Evolutionary conservation across 2,113 vertebrate genomes (phyloP).

Genomic region (Clinocottus analis): DNA sequence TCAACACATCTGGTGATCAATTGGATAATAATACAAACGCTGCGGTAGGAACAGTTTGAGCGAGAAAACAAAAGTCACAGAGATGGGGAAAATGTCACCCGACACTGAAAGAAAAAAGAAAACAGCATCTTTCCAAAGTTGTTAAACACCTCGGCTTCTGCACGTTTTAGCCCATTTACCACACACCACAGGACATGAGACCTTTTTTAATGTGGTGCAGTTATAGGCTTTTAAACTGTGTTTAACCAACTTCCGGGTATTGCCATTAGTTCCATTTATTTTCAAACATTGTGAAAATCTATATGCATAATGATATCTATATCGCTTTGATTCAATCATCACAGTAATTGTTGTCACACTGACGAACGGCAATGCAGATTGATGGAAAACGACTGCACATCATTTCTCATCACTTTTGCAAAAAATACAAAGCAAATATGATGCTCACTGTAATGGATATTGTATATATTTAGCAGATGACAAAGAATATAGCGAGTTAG

Average conservation of each 20-base stretch:
- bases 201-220: neutral
- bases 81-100: conserved; percentile 29
- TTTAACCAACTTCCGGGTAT: neutral
- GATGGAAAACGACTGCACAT: neutral
- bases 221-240: neutral
- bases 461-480: neutral
- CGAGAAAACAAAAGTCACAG: conserved; percentile 15
- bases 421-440: neutral
- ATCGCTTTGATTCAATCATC: neutral
- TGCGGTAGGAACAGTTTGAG: conserved; percentile 23
- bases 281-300: neutral
- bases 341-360: neutral
- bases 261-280: neutral
- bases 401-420: neutral
- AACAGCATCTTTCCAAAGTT: conserved; percentile 27
- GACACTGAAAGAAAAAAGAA: neutral
- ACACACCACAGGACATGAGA: neutral
- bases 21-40: conserved; percentile 67
- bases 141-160: neutral
- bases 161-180: neutral
- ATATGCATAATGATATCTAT: neutral
- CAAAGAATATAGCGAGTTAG: neutral
- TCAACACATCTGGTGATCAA: conserved; percentile 61
- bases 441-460: neutral
- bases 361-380: neutral